A percentile compares a stretch with the other conserved stretches of the same genome.
Evolutionary conservation across 2,797 vertebrate species (phyloP).

Genomic region (Amniataba percoides): DNA sequence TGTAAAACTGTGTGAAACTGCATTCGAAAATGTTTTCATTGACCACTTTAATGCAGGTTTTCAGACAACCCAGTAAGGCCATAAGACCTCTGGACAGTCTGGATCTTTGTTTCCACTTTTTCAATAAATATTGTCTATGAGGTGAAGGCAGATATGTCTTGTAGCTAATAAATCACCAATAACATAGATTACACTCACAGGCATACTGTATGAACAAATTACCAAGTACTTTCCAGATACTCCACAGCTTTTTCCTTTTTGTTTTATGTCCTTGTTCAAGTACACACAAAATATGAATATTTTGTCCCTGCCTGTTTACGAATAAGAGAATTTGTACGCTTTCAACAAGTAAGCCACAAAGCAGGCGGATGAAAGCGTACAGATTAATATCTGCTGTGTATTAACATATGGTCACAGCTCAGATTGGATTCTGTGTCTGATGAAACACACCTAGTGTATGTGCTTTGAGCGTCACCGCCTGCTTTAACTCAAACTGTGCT

Average conservation of each 20-base stretch:
- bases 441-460: constrained; percentile 53
- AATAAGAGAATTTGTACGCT: constrained; percentile 18
- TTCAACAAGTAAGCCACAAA: constrained; percentile 51
- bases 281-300: constrained; percentile 6
- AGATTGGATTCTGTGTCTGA: constrained; percentile 63
- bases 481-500: constrained; percentile 46
- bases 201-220: not conserved
- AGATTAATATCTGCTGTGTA: constrained; percentile 70
- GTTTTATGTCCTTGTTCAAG: constrained; percentile 40
- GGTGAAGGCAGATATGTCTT: not conserved
- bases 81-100: not conserved
- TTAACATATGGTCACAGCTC: constrained; percentile 71
- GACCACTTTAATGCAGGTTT: not conserved
- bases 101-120: constrained; percentile 1
- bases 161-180: not conserved
- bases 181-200: not conserved
- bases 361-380: constrained; percentile 55
- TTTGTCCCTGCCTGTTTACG: constrained; percentile 20
- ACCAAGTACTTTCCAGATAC: constrained; percentile 11
- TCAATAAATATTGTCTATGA: not conserved
- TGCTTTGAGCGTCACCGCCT: constrained; percentile 43
- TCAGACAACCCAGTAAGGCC: not conserved
- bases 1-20: not conserved
- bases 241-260: not conserved
- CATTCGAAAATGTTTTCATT: not conserved